phyloP scores from a whole-genome alignment of 2,888 invertebrate species.

The Gnatocerus cornutus region DNA sequence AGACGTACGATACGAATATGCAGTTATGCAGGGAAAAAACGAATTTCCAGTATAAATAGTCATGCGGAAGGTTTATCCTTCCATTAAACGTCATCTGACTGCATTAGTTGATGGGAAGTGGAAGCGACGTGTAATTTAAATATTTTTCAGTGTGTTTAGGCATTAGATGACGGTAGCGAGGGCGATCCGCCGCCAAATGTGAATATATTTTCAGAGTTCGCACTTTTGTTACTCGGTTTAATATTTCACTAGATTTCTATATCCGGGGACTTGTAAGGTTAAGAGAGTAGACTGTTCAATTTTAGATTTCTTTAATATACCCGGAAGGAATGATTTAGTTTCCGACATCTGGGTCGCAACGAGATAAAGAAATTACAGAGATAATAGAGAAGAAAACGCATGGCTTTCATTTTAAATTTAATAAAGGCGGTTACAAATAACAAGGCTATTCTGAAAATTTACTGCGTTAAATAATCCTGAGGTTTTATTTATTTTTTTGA shows the following conservation, averaged over 20 bases:
- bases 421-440: constrained; percentile 63
- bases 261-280: constrained; percentile 47
- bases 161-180: constrained; percentile 14
- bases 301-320: constrained; percentile 66
- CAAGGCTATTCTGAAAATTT: constrained; percentile 26
- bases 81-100: constrained; percentile 40
- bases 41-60: constrained; percentile 18
- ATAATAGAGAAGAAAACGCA: constrained; percentile 64
- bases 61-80: constrained; percentile 32
- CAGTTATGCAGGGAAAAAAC: constrained; percentile 9
- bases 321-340: constrained; percentile 64
- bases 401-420: constrained; percentile 66
- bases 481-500: not conserved
- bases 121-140: constrained; percentile 43
- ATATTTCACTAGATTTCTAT: constrained; percentile 47
- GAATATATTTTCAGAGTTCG: constrained; percentile 4
- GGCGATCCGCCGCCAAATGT: constrained; percentile 12
- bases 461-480: constrained; percentile 6
- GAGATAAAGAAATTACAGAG: constrained; percentile 66
- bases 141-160: constrained; percentile 36
- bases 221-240: constrained; percentile 37
- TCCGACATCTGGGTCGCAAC: constrained; percentile 63
- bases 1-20: constrained; percentile 23
- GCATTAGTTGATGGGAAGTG: constrained; percentile 36
- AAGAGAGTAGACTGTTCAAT: constrained; percentile 58